Evolutionary conservation across 2,113 vertebrate species (phyloP).

Genomic region (Sus scrofa): T2T-Sscrofa CM000824.6:75337001-75337500

Average conservation of each 20-base stretch:
- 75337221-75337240: background rate
- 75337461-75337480: background rate
- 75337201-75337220: background rate
- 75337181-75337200: background rate
- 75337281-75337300: background rate
- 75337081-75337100: too few species aligned
- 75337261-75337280: background rate
- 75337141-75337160: background rate
- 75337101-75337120: too few species aligned
- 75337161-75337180: background rate
- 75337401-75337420: background rate
- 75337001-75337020: too few species aligned
- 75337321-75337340: background rate
- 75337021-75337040: too few species aligned
- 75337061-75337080: too few species aligned
- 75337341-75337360: background rate
- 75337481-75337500: background rate
- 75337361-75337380: background rate
- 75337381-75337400: background rate
- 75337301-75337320: accelerated
- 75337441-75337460: background rate
- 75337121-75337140: background rate
- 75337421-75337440: background rate
- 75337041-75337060: too few species aligned
- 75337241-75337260: background rate